A percentile compares a stretch with the other conserved stretches of the same genome.
phyloP scores from a whole-genome alignment of 2,113 vertebrate genomes.

The Rynchops niger region DNA sequence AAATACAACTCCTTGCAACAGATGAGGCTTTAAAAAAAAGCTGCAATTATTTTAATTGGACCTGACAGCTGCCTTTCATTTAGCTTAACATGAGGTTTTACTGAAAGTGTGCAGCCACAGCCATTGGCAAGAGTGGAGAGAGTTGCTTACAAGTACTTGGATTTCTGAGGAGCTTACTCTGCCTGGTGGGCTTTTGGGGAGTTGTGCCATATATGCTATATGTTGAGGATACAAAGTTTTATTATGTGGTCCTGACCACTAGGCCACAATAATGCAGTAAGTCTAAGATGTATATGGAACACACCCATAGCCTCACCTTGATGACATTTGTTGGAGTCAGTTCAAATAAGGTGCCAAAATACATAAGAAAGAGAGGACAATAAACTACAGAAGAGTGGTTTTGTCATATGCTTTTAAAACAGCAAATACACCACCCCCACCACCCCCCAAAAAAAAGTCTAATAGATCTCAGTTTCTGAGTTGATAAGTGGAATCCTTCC shows the following conservation, averaged over 20 bases:
- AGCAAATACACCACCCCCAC: neutral
- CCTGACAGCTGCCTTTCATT: slow-evolving; percentile 19
- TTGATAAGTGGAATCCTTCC: neutral
- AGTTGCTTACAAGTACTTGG: neutral
- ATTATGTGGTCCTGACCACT: neutral
- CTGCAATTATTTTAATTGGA: slow-evolving; percentile 14
- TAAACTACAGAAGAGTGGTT: neutral
- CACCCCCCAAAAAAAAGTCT: neutral
- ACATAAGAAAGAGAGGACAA: neutral
- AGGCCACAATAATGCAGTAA: neutral
- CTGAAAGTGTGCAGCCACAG: neutral
- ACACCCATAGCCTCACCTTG: neutral
- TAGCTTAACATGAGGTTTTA: neutral
- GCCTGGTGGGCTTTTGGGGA: neutral
- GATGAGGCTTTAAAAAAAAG: neutral
- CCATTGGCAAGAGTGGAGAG: neutral
- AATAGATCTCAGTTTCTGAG: neutral
- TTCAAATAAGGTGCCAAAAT: neutral
- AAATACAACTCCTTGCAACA: slow-evolving; percentile 1
- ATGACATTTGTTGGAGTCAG: neutral
- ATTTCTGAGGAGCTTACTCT: neutral
- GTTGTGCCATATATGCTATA: neutral
- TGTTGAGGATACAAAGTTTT: neutral
- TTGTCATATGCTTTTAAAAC: neutral
- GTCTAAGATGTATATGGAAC: neutral